Evolutionary conservation across 2,888 invertebrate species (phyloP), one percentile per base, ranked within the genome.

Genomic region (Cataglyphis cursor): DNA sequence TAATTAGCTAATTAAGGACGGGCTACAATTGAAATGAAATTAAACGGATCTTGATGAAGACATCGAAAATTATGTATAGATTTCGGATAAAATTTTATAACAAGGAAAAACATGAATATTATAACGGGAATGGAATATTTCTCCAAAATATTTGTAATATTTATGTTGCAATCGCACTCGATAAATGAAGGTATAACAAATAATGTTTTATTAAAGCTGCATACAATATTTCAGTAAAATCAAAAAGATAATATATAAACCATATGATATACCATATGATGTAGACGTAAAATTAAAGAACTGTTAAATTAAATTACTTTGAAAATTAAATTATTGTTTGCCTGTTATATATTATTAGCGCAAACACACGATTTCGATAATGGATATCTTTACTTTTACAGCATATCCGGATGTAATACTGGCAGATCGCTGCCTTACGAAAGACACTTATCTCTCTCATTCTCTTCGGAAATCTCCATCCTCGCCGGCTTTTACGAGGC

Each of bases 401-500:
- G 15, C 15, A 48, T 35, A 65, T 41, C 15, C 15, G 15, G 6
- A n/a, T 10, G 54, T 24, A 76, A n/a, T 38, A 38, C 8, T 21
- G 54, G 15, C 8, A 41, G 66, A 66, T 65, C 15, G 15, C 41
- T 10, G 15, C 15, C 41, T 78, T 24, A 24, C n/a, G 35, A 18
- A 24, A 51, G 21, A 31, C 21, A 4, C 28, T 68, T 57, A n/a
- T 78, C 28, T 78, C 41, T 21, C 80, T 61, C 41, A 31, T 24
- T 75, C 18, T 35, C 38, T 64, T 48, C 57, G 28, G 57, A 72
- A 78, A 87, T 84, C 76, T 87, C 87, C 85, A 84, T 86, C 85
- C 74, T 87, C 85, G 89, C 89, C 89, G 88, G 76, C 86, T 88
- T 91, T 92, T 90, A 91, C 87, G 90, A 89, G 86, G 81, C 87